Percentiles rank a stretch among this genome's conserved stretches.
phyloP scores from a whole-genome alignment of 2,113 vertebrate genomes.

The Cromileptes altivelis region DNA sequence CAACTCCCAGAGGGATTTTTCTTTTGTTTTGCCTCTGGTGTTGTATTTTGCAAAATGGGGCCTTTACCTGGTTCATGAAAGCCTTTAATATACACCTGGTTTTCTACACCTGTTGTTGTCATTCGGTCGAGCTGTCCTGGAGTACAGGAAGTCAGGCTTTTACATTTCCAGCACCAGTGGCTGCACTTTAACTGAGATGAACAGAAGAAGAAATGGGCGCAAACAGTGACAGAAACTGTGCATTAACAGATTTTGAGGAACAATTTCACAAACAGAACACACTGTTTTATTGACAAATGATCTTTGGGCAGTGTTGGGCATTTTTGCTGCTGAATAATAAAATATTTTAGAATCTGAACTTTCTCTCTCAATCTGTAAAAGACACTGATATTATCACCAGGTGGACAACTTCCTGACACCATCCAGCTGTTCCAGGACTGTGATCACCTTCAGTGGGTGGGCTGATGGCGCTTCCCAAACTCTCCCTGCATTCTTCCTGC shows the following conservation, averaged over 20 bases:
- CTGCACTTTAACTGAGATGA: not conserved
- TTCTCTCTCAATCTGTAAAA: not conserved
- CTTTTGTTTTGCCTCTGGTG: slow-evolving; percentile 10
- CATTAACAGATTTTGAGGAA: not conserved
- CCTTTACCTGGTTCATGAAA: slow-evolving; percentile 5
- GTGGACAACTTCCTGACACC: slow-evolving; percentile 27
- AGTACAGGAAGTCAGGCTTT: slow-evolving; percentile 7
- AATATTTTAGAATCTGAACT: not conserved
- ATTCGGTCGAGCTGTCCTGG: not conserved
- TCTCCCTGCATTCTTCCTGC: slow-evolving; percentile 53
- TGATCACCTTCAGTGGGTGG: slow-evolving; percentile 36
- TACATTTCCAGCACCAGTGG: not conserved
- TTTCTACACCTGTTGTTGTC: slow-evolving; percentile 16
- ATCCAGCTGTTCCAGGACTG: slow-evolving; percentile 25
- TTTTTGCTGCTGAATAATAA: not conserved
- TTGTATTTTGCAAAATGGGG: slow-evolving; percentile 15
- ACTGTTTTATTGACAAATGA: not conserved
- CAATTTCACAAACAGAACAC: not conserved
- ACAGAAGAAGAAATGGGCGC: not conserved
- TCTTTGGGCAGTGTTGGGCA: not conserved
- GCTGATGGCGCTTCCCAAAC: slow-evolving; percentile 37
- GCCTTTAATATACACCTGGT: slow-evolving; percentile 34
- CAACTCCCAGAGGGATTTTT: slow-evolving; percentile 3
- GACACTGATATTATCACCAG: slow-evolving; percentile 16
- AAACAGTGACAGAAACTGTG: not conserved